Evolutionary conservation across 1,140 invertebrate species (phyloP), one percentile per base, ranked within the genome.

Genomic region (Eumeta japonica): DNA sequence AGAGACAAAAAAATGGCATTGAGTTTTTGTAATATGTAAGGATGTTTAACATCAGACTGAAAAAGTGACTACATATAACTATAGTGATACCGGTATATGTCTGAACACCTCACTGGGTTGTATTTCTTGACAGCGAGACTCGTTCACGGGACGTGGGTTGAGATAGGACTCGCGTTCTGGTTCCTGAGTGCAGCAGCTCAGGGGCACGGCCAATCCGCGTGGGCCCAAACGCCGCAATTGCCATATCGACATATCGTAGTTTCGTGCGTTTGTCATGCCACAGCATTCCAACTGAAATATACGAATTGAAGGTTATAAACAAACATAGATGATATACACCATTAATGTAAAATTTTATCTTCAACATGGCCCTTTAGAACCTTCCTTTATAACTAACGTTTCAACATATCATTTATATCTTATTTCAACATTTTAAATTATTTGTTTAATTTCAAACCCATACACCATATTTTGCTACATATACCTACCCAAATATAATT

Each of bases 211-310:
- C 51, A 89, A 73, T 12, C 86, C 84, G 35, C 81, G 76, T 40
- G 84, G 79, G 0, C 87, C 85, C 20, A 87, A 77, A 48, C 84
- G 79, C 47, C 85, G 81, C n/a, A 89, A 70, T 38, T 85, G 79
- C 89, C 89, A 92, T 52, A 83, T 67, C 1, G 89, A 90, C 37
- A 86, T 87, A 43, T 87, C 84, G 64, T 90, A 93, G 78, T 93
- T 90, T 30, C 80, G 78, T 2, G 85, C 83, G 44, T 83, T 83
- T 16, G 83, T 81, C 52, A 92, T 86, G 7, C 89, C 91, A 62
- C 91, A 94, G 55, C 91, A 94, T 39, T 86, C 78, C 52, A 91
- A 86, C 82, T 90, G 60, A 10, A 74, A 72, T 28, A 39, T 48
- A 44, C 16, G 33, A 32, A 42, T 28, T 32, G 4, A 46, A n/a